phyloP scores from a whole-genome alignment of 2,888 invertebrate genomes.

The Dioctria rufipes region DNA sequence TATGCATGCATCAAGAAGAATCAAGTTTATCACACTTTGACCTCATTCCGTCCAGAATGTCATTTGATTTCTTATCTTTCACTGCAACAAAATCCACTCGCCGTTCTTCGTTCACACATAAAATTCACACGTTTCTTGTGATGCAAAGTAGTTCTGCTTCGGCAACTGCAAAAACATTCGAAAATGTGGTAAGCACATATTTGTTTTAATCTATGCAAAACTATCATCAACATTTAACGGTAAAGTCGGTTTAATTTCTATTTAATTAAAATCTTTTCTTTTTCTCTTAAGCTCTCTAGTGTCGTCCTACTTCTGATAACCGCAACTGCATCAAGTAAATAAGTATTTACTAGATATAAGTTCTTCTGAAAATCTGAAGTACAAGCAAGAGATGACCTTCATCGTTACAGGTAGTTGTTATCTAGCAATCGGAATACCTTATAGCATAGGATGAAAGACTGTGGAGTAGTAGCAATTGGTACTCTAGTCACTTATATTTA shows the following conservation, averaged over 20 bases:
- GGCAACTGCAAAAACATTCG: not conserved
- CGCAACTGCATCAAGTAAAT: not conserved
- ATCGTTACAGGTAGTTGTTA: not conserved
- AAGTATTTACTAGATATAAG: not conserved
- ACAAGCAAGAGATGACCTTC: conserved; percentile 29
- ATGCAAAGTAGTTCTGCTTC: conserved; percentile 19
- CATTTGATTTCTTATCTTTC: not conserved
- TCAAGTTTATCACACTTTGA: too few relatives aligned
- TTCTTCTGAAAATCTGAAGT: not conserved
- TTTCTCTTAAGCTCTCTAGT: not conserved
- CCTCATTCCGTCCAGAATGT: too few relatives aligned
- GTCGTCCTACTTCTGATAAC: not conserved
- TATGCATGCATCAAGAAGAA: not conserved
- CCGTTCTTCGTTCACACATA: not conserved
- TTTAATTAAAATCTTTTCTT: conserved; percentile 42
- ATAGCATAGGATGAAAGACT: not conserved
- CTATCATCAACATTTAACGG: conserved; percentile 38
- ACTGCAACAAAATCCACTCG: conserved; percentile 13
- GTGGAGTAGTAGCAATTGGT: too few relatives aligned
- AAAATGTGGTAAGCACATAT: not conserved
- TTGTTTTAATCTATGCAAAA: conserved; percentile 6
- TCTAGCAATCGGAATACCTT: not conserved
- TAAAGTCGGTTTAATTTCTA: conserved; percentile 20
- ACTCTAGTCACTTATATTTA: too few relatives aligned
- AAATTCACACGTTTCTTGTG: conserved; percentile 21